Conservation (phyloP, 2,888 invertebrate genomes). For the Stratiomys singularior region DNA sequence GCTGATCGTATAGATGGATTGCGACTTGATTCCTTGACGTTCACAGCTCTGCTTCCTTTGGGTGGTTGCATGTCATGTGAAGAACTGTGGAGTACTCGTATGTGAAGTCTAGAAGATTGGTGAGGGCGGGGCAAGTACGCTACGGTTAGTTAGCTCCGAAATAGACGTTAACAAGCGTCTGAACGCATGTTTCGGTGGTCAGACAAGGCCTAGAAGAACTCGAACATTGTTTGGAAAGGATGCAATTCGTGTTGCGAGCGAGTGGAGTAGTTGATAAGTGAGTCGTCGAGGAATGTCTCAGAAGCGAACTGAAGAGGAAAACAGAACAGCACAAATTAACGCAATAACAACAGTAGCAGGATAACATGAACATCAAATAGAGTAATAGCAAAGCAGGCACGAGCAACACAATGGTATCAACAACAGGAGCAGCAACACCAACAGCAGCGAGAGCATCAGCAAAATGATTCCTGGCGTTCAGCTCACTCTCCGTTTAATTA, state of each 20-base stretch:
- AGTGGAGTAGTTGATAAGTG: not conserved
- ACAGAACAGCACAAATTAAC: slow-evolving; percentile 47
- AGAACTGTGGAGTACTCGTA: too few relatives aligned
- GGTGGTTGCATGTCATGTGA: too few relatives aligned
- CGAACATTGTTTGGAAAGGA: slow-evolving; percentile 16
- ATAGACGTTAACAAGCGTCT: slow-evolving; percentile 35
- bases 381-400: slow-evolving; percentile 7
- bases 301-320: slow-evolving; percentile 41
- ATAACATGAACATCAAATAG: slow-evolving; percentile 23
- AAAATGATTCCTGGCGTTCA: slow-evolving; percentile 43
- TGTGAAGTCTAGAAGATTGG: not conserved
- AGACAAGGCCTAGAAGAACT: slow-evolving; percentile 14
- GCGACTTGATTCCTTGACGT: not conserved
- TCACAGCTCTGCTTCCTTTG: too few relatives aligned
- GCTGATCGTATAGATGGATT: slow-evolving; percentile 1
- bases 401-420: slow-evolving; percentile 1
- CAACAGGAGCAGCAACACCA: slow-evolving; percentile 1
- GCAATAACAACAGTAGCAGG: slow-evolving; percentile 39
- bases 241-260: slow-evolving; percentile 23
- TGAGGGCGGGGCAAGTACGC: not conserved
- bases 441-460: slow-evolving; percentile 12
- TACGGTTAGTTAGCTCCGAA: slow-evolving; percentile 17
- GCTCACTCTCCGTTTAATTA: slow-evolving; percentile 47
- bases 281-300: slow-evolving; percentile 11
- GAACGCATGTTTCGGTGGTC: slow-evolving; percentile 43